These are phyloP conservation scores for Onychomys arenicola DNA, from an alignment of 2,797 vertebrate species.

Conservation along the genomic window DNA sequence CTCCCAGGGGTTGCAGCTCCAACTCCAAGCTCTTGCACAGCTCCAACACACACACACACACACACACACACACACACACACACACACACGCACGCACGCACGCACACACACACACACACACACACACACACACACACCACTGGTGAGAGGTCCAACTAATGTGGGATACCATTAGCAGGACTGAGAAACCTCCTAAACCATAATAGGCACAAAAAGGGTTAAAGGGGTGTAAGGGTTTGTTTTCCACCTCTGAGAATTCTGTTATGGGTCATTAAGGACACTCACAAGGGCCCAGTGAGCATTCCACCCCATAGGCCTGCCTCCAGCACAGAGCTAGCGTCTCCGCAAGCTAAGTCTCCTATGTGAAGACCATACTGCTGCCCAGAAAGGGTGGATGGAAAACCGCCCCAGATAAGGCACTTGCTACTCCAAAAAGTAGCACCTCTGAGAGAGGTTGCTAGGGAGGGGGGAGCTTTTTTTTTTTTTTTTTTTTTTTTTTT, in stretches of 20 bases:
- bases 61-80: neutral
- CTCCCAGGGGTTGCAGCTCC: neutral
- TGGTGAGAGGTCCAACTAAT: neutral
- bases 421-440: neutral
- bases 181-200: slow-evolving; percentile 17
- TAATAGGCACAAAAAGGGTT: slow-evolving; percentile 59
- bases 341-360: slow-evolving; percentile 52
- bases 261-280: slow-evolving; percentile 76
- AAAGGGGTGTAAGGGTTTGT: slow-evolving; percentile 68
- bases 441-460: neutral
- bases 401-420: slow-evolving; percentile 62
- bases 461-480: neutral
- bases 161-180: neutral
- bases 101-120: neutral
- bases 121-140: neutral
- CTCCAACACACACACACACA: neutral
- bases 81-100: neutral
- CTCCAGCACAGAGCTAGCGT: slow-evolving; percentile 45
- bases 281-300: slow-evolving; percentile 58
- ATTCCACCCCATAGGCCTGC: slow-evolving; percentile 61
- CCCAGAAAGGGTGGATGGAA: slow-evolving; percentile 59
- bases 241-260: slow-evolving; percentile 72
- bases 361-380: slow-evolving; percentile 31
- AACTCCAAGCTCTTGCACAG: neutral
- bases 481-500: neutral